These are phyloP conservation scores for Maccullochella peelii DNA, from an alignment of 2,113 vertebrate species.

Conservation along the genomic window DNA sequence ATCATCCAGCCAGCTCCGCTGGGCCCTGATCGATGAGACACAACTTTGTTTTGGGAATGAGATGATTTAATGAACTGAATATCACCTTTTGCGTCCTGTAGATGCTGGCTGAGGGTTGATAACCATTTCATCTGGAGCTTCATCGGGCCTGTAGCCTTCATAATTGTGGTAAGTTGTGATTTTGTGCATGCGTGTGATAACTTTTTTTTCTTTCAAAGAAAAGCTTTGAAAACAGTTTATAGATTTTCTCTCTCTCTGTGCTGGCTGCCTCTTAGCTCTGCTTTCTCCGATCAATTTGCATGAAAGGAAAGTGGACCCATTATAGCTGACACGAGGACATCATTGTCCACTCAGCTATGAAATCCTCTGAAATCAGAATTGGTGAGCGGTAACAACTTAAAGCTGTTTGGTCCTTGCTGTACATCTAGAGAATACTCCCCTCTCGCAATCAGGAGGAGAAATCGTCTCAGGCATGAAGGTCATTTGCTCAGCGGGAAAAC, in stretches of 20 bases:
- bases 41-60: slow-evolving; percentile 69
- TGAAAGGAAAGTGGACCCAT: slow-evolving; percentile 82
- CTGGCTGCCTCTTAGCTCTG: slow-evolving; percentile 59
- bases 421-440: slow-evolving; percentile 63
- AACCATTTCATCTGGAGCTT: slow-evolving; percentile 99
- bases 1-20: slow-evolving; percentile 51
- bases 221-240: slow-evolving; percentile 60
- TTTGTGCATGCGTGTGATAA: slow-evolving; percentile 22
- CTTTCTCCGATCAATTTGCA: slow-evolving; percentile 80
- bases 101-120: slow-evolving; percentile 97
- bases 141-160: slow-evolving; percentile 95
- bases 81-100: slow-evolving; percentile 71
- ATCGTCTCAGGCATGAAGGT: slow-evolving; percentile 80
- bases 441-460: slow-evolving; percentile 65
- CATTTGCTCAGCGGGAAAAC: slow-evolving; percentile 79
- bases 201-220: slow-evolving; percentile 23
- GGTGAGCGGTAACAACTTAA: slow-evolving; percentile 69
- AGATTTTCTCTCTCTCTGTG: slow-evolving; percentile 52
- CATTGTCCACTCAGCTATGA: slow-evolving; percentile 80
- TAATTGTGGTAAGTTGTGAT: slow-evolving; percentile 92
- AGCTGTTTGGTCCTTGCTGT: slow-evolving; percentile 68
- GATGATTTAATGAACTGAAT: slow-evolving; percentile 66
- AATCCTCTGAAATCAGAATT: slow-evolving; percentile 80
- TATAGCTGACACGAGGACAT: slow-evolving; percentile 80
- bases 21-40: slow-evolving; percentile 61